A percentile compares a stretch with the other conserved stretches of the same genome.
Evolutionary conservation across 1,140 invertebrate species (phyloP).

Genomic region (Cydia fagiglandana): DNA sequence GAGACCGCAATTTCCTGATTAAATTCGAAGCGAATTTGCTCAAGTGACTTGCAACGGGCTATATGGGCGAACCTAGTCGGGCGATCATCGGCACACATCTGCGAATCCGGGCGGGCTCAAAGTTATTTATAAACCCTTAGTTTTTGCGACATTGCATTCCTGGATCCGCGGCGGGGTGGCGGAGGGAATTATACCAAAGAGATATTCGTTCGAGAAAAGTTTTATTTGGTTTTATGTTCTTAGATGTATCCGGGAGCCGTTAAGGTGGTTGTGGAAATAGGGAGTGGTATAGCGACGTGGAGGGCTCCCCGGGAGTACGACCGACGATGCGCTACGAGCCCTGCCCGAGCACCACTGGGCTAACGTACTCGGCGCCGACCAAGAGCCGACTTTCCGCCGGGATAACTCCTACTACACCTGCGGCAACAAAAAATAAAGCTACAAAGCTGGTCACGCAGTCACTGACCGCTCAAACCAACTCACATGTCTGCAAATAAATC

Average conservation of each 20-base stretch:
- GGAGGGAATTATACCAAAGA: conserved; percentile 69
- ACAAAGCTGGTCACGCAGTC: conserved; percentile 67
- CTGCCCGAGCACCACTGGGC: conserved; percentile 64
- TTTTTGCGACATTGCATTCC: conserved; percentile 75
- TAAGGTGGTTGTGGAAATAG: conserved; percentile 54
- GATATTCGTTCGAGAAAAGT: conserved; percentile 64
- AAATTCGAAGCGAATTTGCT: conserved; percentile 46
- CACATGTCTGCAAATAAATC: conserved; percentile 63
- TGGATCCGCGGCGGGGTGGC: conserved; percentile 52
- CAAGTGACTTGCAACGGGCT: conserved; percentile 61
- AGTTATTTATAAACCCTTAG: conserved; percentile 47
- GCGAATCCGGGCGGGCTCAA: conserved; percentile 56
- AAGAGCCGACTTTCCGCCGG: conserved; percentile 72
- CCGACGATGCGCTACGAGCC: conserved; percentile 56
- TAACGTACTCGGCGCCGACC: conserved; percentile 73
- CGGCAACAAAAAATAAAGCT: conserved; percentile 77
- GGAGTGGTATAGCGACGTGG: conserved; percentile 51
- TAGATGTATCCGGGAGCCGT: conserved; percentile 68
- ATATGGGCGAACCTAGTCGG: conserved; percentile 76
- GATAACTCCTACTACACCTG: conserved; percentile 77
- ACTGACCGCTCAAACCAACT: conserved; percentile 52
- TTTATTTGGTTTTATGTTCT: conserved; percentile 73
- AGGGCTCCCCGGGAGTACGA: conserved; percentile 42
- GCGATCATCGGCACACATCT: conserved; percentile 68
- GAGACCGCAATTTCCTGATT: conserved; percentile 64